These are phyloP conservation scores for Piscicola geometra DNA, from an alignment of 2,888 invertebrate species.

Conservation along the genomic window DNA sequence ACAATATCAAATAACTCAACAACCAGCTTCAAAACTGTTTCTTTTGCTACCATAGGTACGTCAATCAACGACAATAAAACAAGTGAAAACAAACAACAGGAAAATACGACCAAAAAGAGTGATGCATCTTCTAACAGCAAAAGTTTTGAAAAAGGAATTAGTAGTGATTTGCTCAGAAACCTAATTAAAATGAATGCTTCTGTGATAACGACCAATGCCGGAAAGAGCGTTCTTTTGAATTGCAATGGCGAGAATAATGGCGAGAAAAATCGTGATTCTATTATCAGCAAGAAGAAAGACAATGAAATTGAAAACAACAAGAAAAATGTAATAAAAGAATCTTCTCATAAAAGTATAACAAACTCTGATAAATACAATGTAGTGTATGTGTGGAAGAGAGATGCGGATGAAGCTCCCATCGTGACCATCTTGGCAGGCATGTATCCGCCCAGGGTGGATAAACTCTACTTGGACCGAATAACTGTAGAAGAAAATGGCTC, in stretches of 20 bases:
- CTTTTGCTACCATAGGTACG: too few species aligned
- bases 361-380: neutral
- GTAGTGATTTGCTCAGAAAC: neutral
- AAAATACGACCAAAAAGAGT: neutral
- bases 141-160: neutral
- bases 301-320: neutral
- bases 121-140: neutral
- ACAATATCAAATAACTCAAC: too few species aligned
- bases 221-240: neutral
- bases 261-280: too few species aligned
- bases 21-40: too few species aligned
- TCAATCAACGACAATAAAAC: too few species aligned
- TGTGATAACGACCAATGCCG: neutral
- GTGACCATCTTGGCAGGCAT: neutral
- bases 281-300: neutral
- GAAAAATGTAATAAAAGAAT: neutral
- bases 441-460: neutral
- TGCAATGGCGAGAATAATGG: neutral
- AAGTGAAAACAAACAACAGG: neutral
- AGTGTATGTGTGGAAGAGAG: constrained; percentile 9
- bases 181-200: constrained; percentile 3
- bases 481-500: neutral
- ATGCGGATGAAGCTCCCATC: neutral
- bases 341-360: neutral
- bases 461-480: neutral